phyloP scores from a whole-genome alignment of 92 coral and sea anemone species.

The Isaurus tuberculatus region DNA sequence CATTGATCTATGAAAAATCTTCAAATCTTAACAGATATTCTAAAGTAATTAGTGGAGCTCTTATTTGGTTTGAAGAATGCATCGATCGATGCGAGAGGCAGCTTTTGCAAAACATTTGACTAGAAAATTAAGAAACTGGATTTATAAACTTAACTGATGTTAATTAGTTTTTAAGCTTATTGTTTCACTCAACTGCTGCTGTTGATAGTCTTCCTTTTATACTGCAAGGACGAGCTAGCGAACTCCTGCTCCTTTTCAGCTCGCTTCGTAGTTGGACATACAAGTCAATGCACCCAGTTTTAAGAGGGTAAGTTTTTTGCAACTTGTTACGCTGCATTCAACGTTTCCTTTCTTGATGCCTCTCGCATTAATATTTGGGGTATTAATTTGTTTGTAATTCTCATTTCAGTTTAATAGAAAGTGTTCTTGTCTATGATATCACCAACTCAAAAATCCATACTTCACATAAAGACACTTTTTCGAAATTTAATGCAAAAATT shows the following conservation, averaged over 20 bases:
- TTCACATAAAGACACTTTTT: too few relatives aligned
- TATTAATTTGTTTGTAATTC: not conserved
- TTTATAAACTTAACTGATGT: not conserved
- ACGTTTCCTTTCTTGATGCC: not conserved
- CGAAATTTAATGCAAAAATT: too few relatives aligned
- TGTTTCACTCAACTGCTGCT: not conserved
- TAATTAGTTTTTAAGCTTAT: constrained; percentile 16
- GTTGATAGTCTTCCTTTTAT: not conserved
- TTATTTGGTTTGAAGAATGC: not conserved
- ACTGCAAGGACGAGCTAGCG: constrained; percentile 4
- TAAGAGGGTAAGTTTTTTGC: constrained; percentile 8
- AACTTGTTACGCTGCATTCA: not conserved
- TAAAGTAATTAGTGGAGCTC: not conserved
- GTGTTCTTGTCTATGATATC: not conserved
- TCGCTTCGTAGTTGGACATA: not conserved
- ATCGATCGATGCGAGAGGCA: not conserved
- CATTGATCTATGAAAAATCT: not conserved
- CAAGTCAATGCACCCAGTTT: not conserved
- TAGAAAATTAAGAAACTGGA: not conserved
- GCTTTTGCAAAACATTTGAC: not conserved
- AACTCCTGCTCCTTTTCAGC: not conserved
- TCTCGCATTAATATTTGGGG: not conserved
- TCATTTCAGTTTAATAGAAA: not conserved
- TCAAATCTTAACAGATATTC: not conserved
- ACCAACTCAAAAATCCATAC: too few relatives aligned